Evolutionary conservation across 2,113 vertebrate genomes (phyloP), one percentile per base, ranked within the genome.

Genomic region (Eublepharis macularius): DNA sequence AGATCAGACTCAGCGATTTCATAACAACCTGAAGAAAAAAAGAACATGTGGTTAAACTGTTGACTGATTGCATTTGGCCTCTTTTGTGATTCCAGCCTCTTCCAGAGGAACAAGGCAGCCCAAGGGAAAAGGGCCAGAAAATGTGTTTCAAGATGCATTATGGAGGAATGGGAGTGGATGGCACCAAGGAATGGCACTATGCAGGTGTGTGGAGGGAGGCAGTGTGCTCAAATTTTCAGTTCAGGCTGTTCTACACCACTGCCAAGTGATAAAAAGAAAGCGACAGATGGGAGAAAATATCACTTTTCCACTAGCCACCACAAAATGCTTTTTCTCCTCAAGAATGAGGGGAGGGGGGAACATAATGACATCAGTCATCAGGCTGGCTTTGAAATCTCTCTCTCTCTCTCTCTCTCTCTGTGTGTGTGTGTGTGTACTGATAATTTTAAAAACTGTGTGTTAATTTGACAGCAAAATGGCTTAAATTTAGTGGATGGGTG

Each of bases 71-170:
- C 17, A 12, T 69, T n/a, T 29, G 78, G 39, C 63, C 68, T 68
- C 34, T 41, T 43, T 36, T 43, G 49, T 4, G 34, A 41, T 70
- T 5, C 17, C 7, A 17, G 4, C 12, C 45, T 69, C 73, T 68
- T 34, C 76, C 65, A 70, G 39, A 13, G 13, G 54, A 36, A 84
- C 34, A 78, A 47, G 75, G 36, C 34, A 78, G 74, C 83, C 75
- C 77, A 77, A 29, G 39, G 49, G 36, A 69, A 69, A 32, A 32
- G 2, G 16, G 63, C 83, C 75, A 84, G 36, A 45, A 54, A 41
- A 69, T 54, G 83, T 84, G 65, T 54, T n/a, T n/a, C n/a, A n/a
- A n/a, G n/a, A n/a, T n/a, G n/a, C 84, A 1, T 60, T 85, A 77
- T 11, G 80, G 85, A 87, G 9, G 82, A 87, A 84, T 1, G 1